Conservation (phyloP, 2,113 vertebrate species). For the Tauraco erythrolophus region DNA sequence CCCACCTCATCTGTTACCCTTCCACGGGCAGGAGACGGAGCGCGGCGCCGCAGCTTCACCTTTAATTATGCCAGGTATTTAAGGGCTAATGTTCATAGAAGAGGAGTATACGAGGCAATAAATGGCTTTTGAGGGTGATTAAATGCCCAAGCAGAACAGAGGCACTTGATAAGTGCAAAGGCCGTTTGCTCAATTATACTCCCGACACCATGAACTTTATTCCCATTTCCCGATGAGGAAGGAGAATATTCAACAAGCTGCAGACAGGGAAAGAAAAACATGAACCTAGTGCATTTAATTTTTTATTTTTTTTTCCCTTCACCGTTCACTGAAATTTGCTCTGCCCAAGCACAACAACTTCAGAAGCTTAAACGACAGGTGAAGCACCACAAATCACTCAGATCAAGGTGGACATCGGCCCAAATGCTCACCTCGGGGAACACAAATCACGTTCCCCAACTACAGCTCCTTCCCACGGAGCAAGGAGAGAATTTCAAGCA, state of each 20-base stretch:
- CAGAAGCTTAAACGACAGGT: not conserved
- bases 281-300: fast-evolving
- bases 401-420: not conserved
- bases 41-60: constrained; percentile 13
- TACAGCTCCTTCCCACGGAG: not conserved
- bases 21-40: constrained; percentile 48
- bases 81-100: constrained; percentile 64
- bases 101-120: constrained; percentile 62
- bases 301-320: not conserved
- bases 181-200: constrained; percentile 5
- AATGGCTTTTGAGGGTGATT: constrained; percentile 51
- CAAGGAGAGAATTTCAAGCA: not conserved
- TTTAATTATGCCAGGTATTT: constrained; percentile 67
- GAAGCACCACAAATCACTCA: not conserved
- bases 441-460: not conserved
- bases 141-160: constrained; percentile 59
- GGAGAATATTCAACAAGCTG: not conserved
- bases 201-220: not conserved
- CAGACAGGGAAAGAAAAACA: not conserved
- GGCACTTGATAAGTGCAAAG: constrained; percentile 22
- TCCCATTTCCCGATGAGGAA: not conserved
- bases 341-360: not conserved
- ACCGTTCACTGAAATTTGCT: fast-evolving
- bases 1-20: constrained; percentile 70
- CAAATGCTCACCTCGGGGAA: not conserved